Evolutionary conservation across 2,113 vertebrate genomes (phyloP).

Genomic region (Prinia subflava): DNA sequence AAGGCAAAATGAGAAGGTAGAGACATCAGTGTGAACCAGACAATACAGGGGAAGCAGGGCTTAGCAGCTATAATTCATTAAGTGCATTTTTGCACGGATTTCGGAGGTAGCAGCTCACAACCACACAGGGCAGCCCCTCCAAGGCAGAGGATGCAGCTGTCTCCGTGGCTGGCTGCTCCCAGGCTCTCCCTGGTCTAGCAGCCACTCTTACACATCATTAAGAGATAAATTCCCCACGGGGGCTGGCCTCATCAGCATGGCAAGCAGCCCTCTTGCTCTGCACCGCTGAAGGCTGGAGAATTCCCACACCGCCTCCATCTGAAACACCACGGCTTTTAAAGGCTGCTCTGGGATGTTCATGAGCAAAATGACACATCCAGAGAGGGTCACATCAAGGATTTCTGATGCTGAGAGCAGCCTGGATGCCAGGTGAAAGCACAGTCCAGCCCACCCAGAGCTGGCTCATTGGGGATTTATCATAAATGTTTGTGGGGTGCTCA

Average conservation of each 20-base stretch:
- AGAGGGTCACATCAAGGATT: constrained; percentile 31
- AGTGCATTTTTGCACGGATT: not conserved
- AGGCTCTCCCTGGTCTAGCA: not conserved
- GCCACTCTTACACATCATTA: constrained; percentile 53
- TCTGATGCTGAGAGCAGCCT: not conserved
- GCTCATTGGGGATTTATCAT: not conserved
- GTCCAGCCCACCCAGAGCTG: not conserved
- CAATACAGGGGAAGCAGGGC: not conserved
- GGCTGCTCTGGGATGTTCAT: not conserved
- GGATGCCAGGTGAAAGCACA: not conserved
- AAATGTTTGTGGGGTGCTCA: not conserved
- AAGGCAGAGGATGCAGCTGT: not conserved
- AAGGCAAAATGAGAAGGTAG: constrained; percentile 5
- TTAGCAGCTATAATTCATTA: not conserved
- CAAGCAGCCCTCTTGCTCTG: constrained; percentile 6
- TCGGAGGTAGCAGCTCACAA: not conserved
- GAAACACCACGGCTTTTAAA: not conserved
- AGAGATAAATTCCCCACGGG: constrained; percentile 1
- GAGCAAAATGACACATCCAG: not conserved
- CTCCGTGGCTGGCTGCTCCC: not conserved
- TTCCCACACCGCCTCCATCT: not conserved
- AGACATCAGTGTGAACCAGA: not conserved
- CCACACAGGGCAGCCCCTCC: not conserved
- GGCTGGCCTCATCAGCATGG: not conserved
- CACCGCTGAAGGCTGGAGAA: not conserved